A percentile compares a stretch with the other conserved stretches of the same genome.
Evolutionary conservation across 2,888 invertebrate species (phyloP).

Genomic region (Scelioninae gen. 1): DNA sequence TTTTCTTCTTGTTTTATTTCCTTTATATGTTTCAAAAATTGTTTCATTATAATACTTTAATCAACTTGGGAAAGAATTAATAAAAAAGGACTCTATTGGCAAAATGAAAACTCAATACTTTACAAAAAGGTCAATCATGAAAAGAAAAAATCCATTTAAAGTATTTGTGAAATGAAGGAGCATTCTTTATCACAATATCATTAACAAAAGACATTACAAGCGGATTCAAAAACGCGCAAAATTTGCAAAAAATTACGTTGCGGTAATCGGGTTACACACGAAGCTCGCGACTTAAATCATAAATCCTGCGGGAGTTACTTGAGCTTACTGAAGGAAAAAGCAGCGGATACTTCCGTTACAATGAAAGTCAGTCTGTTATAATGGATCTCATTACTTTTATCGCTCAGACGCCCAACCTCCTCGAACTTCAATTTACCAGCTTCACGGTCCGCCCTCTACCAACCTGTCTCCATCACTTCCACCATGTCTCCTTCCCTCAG

Average conservation of each 20-base stretch:
- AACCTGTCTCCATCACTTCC: no score
- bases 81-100: no score
- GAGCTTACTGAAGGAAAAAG: conserved; percentile 44
- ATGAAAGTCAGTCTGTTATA: conserved; percentile 80
- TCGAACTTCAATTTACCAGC: conserved; percentile 80
- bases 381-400: conserved; percentile 84
- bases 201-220: not conserved
- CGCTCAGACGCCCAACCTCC: conserved; percentile 78
- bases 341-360: conserved; percentile 71
- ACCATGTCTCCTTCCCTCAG: no score
- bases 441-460: conserved; percentile 72
- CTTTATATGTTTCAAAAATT: no score
- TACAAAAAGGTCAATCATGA: no score
- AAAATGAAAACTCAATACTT: no score
- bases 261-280: conserved; percentile 35
- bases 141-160: not conserved
- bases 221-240: conserved; percentile 1
- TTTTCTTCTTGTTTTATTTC: no score
- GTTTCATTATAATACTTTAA: no score
- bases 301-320: conserved; percentile 45
- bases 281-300: conserved; percentile 50
- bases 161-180: no score
- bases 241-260: conserved; percentile 22
- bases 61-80: no score
- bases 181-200: not conserved